Conservation (phyloP, 2,888 invertebrate species). For the Drosophila atripex region DNA sequence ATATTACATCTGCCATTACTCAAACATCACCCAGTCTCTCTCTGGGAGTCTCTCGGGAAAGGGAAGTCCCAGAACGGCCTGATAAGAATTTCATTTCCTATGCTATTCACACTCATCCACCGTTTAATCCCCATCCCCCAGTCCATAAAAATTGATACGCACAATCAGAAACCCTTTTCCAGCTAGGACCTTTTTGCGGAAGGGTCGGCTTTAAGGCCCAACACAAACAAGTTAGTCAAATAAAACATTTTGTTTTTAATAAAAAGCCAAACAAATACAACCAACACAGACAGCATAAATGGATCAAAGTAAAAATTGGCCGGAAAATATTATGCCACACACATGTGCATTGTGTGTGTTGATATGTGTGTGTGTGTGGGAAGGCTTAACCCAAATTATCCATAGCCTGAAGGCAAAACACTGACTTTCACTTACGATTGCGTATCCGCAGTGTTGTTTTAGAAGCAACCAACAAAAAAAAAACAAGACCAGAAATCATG, state of each 20-base stretch:
- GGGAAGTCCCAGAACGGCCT: conserved; percentile 44
- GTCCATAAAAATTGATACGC: conserved; percentile 49
- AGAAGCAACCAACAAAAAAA: conserved; percentile 1
- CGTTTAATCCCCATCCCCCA: conserved; percentile 10
- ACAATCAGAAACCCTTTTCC: conserved; percentile 51
- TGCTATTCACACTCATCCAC: conserved; percentile 41
- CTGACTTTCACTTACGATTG: conserved; percentile 71
- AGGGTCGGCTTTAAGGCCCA: conserved; percentile 42
- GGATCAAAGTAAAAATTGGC: conserved; percentile 73
- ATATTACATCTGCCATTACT: conserved; percentile 26
- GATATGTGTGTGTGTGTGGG: conserved; percentile 12
- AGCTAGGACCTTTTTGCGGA: conserved; percentile 35
- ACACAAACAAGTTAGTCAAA: conserved; percentile 53
- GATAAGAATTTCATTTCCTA: conserved; percentile 49
- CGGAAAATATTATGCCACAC: conserved; percentile 33
- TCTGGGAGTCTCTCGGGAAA: not conserved
- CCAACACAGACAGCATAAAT: conserved; percentile 49
- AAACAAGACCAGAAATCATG: conserved; percentile 45
- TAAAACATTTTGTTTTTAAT: conserved; percentile 76
- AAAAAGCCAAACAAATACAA: conserved; percentile 65
- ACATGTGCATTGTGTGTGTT: conserved; percentile 14
- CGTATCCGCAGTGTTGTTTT: conserved; percentile 71
- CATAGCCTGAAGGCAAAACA: conserved; percentile 65
- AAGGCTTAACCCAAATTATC: conserved; percentile 66
- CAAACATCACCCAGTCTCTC: not conserved